phyloP scores from a whole-genome alignment of 1,140 invertebrate species.

The Trichogramma pretiosum region DNA sequence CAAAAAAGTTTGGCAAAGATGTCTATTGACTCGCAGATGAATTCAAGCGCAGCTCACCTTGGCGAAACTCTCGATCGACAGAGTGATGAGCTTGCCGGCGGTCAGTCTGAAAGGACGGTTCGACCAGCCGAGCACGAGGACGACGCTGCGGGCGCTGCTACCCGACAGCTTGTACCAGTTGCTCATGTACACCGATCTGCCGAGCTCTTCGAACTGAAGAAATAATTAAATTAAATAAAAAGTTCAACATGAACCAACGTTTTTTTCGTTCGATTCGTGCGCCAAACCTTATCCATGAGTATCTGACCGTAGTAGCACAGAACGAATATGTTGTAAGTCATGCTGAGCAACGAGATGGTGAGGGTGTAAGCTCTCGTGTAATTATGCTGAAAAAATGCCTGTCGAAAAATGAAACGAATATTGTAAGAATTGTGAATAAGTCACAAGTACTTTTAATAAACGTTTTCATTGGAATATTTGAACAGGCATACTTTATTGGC shows the following conservation, averaged over 20 bases:
- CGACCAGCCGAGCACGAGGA: constrained; percentile 22
- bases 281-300: constrained; percentile 10
- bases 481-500: too few relatives aligned
- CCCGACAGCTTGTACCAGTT: constrained; percentile 24
- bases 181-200: constrained; percentile 10
- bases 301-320: constrained; percentile 21
- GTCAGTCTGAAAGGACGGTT: constrained; percentile 19
- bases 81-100: constrained; percentile 20
- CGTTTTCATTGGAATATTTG: too few relatives aligned
- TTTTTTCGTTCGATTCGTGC: neutral
- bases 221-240: neutral
- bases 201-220: constrained; percentile 11
- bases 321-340: constrained; percentile 21
- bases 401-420: too few relatives aligned
- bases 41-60: too few relatives aligned
- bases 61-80: constrained; percentile 24
- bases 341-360: constrained; percentile 10
- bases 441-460: too few relatives aligned
- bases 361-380: neutral
- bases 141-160: constrained; percentile 14
- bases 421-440: too few relatives aligned
- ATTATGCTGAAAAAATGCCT: neutral
- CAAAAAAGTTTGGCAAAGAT: too few relatives aligned
- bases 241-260: neutral
- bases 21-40: too few relatives aligned